These are phyloP conservation scores for Microplitis demolitor DNA, from an alignment of 1,140 invertebrate species.

Conservation along the genomic window DNA sequence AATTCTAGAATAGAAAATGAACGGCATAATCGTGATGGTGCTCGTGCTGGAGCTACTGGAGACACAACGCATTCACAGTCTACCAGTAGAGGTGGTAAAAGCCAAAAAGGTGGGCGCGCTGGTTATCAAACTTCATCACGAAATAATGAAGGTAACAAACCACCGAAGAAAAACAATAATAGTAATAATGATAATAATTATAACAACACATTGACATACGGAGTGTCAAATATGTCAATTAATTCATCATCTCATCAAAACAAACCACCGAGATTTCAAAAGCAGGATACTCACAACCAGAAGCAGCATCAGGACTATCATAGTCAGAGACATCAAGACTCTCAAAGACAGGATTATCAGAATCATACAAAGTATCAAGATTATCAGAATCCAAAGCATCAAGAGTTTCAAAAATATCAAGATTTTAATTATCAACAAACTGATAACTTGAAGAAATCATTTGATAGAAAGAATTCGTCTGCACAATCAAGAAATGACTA, in stretches of 20 bases:
- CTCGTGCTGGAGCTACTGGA: slow-evolving; percentile 14
- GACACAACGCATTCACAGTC: no score
- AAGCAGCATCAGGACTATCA: no score
- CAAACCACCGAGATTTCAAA: slow-evolving; percentile 57
- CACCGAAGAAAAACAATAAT: slow-evolving; percentile 38
- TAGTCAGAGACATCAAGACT: no score
- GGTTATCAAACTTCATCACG: slow-evolving; percentile 48
- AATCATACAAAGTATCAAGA: no score
- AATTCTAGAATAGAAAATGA: slow-evolving; percentile 43
- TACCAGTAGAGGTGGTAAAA: slow-evolving; percentile 22
- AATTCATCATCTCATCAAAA: slow-evolving; percentile 36
- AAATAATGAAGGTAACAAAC: slow-evolving; percentile 42
- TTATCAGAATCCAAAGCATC: no score
- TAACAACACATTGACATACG: slow-evolving; percentile 14
- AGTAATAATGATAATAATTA: slow-evolving; percentile 27
- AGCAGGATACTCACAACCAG: no score
- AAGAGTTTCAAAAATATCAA: slow-evolving; percentile 34
- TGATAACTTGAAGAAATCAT: slow-evolving; percentile 29
- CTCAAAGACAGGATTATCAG: no score
- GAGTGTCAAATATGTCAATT: slow-evolving; percentile 16
- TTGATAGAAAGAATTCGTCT: slow-evolving; percentile 38
- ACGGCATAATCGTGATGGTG: slow-evolving; percentile 41
- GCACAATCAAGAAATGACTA: slow-evolving; percentile 25
- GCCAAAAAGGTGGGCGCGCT: slow-evolving; percentile 39
- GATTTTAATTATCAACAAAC: slow-evolving; percentile 42